Base-by-base conservation (phyloP, 2,113 vertebrate genomes). In the Paradoxurus hermaphroditus region DNA sequence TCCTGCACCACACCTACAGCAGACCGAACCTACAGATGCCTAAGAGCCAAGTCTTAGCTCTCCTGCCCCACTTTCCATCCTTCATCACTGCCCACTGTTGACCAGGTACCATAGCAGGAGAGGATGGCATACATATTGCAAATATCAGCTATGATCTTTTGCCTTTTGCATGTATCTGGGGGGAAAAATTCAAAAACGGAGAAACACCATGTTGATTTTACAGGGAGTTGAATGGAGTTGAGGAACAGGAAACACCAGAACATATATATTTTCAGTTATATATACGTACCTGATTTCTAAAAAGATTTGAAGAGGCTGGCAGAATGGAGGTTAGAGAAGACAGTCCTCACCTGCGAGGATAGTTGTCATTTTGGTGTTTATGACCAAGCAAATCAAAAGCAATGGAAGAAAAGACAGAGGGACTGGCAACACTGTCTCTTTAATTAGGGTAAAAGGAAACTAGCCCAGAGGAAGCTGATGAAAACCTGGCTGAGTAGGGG, bases 71-170 rank as follows among this genome's bases (percentile, higher is more conserved):
- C 27, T 41, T 46, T 29, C 34, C 7, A 8, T 23, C 1, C 3
- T 15, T 34, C 1, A 3, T 27, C 4, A 12, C 23, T 16, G 13
- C 16, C 36, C 7, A 0, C 36, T 4, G 6, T 4, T 12, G 39
- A 19, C 39, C 3, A 5, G 63, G 59, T 5, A 19, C 82, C n/a
- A 19, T 3, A 46, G 11, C 46, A 49, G 31, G 27, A n/a, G 9
- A n/a, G 7, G 10, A 65, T 4, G 39, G 29, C 16, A n/a, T 7
- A 41, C 14, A 13, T 1, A 1, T 16, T 16, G 4, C 27, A 19
- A 0, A 25, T n/a, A 36, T 0, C 67, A 53, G n/a, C 15, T 62
- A 25, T 31, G 41, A 7, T 27, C 59, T 65, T 34, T 73, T 63
- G 63, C 56, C 34, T 63, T 84, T 46, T 70, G 16, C 49, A 31